phyloP scores from a whole-genome alignment of 2,888 invertebrate species.

The Acanthosepion lycidas region DNA sequence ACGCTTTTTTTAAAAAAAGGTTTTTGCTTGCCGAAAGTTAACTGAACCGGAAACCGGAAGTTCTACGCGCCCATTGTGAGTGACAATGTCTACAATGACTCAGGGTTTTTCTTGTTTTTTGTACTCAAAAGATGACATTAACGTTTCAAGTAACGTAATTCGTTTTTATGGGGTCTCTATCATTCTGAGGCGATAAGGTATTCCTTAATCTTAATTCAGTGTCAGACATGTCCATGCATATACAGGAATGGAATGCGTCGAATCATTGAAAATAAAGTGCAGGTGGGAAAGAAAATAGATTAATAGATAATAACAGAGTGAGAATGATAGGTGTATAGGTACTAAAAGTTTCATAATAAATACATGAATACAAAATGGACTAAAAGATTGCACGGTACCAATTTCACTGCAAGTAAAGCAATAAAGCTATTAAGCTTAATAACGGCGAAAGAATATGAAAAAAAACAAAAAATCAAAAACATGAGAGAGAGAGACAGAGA shows the following conservation, averaged over 20 bases:
- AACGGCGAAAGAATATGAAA: too few relatives aligned
- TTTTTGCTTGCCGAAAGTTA: not conserved
- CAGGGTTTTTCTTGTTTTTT: not conserved
- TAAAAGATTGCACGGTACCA: too few relatives aligned
- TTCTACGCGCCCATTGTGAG: not conserved
- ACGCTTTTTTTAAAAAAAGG: not conserved
- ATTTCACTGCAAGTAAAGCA: too few relatives aligned
- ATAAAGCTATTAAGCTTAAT: too few relatives aligned
- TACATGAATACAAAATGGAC: too few relatives aligned
- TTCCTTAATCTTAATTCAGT: not conserved
- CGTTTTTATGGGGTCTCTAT: not conserved
- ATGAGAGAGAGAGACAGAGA: too few relatives aligned
- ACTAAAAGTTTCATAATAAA: too few relatives aligned
- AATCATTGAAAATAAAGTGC: not conserved
- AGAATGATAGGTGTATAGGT: too few relatives aligned
- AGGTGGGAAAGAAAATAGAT: not conserved
- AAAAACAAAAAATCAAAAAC: too few relatives aligned
- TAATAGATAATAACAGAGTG: not conserved
- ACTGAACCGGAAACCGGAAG: conserved; percentile 33
- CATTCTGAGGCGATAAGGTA: not conserved
- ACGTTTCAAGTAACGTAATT: conserved; percentile 9
- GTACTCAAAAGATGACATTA: conserved; percentile 15
- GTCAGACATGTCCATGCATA: not conserved
- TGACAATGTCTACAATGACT: not conserved
- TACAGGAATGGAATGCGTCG: not conserved